Evolutionary conservation across 2,888 invertebrate genomes (phyloP).

Genomic region (Carpatolechia fugitivella): DNA sequence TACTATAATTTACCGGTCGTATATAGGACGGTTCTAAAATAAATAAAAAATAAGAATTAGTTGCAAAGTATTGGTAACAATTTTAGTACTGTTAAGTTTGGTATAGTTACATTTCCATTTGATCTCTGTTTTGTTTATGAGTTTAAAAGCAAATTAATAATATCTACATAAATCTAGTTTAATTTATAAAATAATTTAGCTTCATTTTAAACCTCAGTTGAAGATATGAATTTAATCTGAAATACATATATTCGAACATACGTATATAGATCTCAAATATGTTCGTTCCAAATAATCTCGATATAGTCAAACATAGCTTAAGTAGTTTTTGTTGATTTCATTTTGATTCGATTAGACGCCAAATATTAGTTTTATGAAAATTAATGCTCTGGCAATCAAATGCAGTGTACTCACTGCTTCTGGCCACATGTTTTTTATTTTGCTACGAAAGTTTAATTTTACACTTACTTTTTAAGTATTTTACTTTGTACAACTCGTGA

Average conservation of each 20-base stretch:
- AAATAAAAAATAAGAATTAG: too few species aligned
- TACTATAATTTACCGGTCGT: too few species aligned
- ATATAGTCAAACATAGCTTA: conserved; percentile 66
- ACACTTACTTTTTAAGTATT: neutral
- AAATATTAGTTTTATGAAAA: conserved; percentile 68
- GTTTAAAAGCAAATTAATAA: conserved; percentile 56
- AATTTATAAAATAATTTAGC: conserved; percentile 59
- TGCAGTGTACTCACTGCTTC: conserved; percentile 11
- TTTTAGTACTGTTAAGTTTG: conserved; percentile 67
- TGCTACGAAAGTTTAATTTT: neutral
- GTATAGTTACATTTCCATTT: conserved; percentile 65
- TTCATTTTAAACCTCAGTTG: conserved; percentile 8
- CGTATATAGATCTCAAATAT: conserved; percentile 68
- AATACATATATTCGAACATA: conserved; percentile 38
- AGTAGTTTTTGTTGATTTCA: conserved; percentile 42
- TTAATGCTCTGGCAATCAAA: conserved; percentile 24
- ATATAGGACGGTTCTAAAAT: too few species aligned
- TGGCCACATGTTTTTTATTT: neutral
- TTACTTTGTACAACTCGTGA: neutral
- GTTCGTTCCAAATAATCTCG: conserved; percentile 72
- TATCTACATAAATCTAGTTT: conserved; percentile 41
- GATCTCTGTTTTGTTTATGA: conserved; percentile 72
- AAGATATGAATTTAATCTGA: conserved; percentile 40
- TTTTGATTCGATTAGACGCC: conserved; percentile 61
- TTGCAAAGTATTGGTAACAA: conserved; percentile 26